Evolutionary conservation across 1,140 invertebrate genomes (phyloP), one percentile per base, ranked within the genome.

Genomic region (Chlorops oryzae): DNA sequence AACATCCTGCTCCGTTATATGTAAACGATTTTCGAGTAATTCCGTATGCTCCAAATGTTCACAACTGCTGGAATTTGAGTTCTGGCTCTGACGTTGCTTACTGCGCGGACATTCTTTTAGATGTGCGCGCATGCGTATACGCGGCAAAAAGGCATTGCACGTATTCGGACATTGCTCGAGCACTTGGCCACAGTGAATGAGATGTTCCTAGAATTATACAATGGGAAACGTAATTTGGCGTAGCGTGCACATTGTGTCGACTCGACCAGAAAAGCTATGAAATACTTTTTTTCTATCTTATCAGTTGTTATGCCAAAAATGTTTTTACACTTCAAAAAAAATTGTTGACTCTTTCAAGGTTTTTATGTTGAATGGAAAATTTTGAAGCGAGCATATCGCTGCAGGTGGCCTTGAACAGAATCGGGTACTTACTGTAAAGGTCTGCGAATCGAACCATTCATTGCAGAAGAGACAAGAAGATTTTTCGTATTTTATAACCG

Each of bases 111-210:
- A 85, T 21, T 79, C 75, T 46, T 72, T 75, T 21, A 75, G 61
- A 51, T 86, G 84, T 2, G 74, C 71, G 3, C 77, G 71, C 59
- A 78, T 75, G 21, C 77, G 75, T 40, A 76, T 78, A 38, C 84
- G 72, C 32, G 80, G 78, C 13, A 85, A 73, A 66, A 83, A 86
- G n/a, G 77, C 78, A 1, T 81, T 80, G 50, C 84, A 87, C 34
- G 78, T 76, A 51, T 79, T 73, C 0, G 79, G 75, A 49, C 84
- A 87, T 61, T 82, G 78, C 58, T 84, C 80, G 37, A 86, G 54
- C 3, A 85, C 82, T 40, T 80, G 80, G 7, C 80, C 80, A 51
- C 84, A 87, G 47, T 80, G 76, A 34, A 79, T 79, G 27, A 84
- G 57, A 44, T 87, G 84, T 42, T 78, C 78, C 76, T 81, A 57